Conservation (phyloP, 2,113 vertebrate species). For the Galbula dea region DNA sequence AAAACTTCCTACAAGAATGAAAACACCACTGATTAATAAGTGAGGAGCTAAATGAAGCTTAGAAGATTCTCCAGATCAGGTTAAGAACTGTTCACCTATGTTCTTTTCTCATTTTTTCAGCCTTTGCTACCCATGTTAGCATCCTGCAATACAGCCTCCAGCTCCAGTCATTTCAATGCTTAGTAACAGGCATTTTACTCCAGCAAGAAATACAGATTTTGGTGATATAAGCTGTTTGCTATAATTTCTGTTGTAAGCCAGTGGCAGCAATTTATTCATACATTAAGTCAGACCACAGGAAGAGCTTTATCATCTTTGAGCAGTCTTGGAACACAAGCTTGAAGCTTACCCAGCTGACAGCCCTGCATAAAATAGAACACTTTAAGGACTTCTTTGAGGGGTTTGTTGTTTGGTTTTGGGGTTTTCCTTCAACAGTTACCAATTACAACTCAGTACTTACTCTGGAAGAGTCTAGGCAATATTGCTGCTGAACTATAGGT, state of each 20-base stretch:
- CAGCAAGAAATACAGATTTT: neutral
- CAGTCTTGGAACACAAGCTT: constrained; percentile 26
- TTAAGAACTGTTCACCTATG: neutral
- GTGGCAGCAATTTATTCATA: neutral
- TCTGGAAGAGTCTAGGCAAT: neutral
- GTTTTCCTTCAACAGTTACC: neutral
- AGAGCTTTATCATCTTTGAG: neutral
- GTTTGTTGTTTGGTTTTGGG: neutral
- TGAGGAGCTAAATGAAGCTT: neutral
- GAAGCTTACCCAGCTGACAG: neutral
- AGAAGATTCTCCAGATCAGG: neutral
- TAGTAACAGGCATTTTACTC: neutral
- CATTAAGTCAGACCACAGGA: constrained; percentile 10
- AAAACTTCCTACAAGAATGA: neutral
- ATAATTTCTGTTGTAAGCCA: neutral
- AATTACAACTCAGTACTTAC: neutral
- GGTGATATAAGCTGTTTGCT: neutral
- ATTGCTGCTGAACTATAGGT: neutral
- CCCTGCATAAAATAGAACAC: neutral
- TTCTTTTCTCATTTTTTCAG: neutral
- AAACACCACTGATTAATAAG: neutral
- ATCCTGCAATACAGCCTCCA: neutral
- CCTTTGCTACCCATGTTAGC: neutral
- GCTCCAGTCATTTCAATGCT: neutral
- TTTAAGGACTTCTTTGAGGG: neutral